Evolutionary conservation across 2,888 invertebrate genomes (phyloP), one percentile per base, ranked within the genome.

Genomic region (Drosophila mulleri): DNA sequence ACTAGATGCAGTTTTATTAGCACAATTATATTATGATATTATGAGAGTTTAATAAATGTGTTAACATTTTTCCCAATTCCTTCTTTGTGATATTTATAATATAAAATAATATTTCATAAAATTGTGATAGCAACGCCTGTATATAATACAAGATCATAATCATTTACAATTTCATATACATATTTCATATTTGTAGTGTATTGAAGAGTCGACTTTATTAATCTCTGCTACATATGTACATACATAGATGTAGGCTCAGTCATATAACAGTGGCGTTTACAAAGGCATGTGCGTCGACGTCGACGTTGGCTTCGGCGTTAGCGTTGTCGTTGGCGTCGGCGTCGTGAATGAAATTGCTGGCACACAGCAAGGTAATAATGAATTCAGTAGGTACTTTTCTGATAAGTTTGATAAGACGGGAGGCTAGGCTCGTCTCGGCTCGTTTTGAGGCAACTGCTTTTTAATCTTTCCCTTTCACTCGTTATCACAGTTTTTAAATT

Each of bases 211-310:
- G 59, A 44, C 48, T 44, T 9, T 16, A 57, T 2, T 1, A 6
- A 39, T 2, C 14, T n/a, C 26, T 18, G 8, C 7, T 32, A n/a
- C n/a, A n/a, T n/a, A 11, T 20, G 23, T 66, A 45, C 60, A 66
- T 58, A 35, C n/a, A n/a, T n/a, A n/a, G n/a, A n/a, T n/a, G n/a
- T 9, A 32, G 32, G 14, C 23, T 39, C 52, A 18, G 47, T 76
- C 61, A 80, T 44, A 72, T 77, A 77, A 77, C 72, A 67, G 52
- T 47, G 52, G 54, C 78, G 72, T 23, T 16, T 3, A 3, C 23
- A 23, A 16, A 3, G 45, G 20, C 14, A 12, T 7, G 14, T 20
- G 6, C 44, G 16, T 16, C 8, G 23, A 14, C 47, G 16, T 47
- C 1, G 5, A 8, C 48, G 39, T 7, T 7, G 18, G 1, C 53